Evolutionary conservation across 2,113 vertebrate genomes (phyloP), one percentile per base, ranked within the genome.

Genomic region (Pollachius pollachius): DNA sequence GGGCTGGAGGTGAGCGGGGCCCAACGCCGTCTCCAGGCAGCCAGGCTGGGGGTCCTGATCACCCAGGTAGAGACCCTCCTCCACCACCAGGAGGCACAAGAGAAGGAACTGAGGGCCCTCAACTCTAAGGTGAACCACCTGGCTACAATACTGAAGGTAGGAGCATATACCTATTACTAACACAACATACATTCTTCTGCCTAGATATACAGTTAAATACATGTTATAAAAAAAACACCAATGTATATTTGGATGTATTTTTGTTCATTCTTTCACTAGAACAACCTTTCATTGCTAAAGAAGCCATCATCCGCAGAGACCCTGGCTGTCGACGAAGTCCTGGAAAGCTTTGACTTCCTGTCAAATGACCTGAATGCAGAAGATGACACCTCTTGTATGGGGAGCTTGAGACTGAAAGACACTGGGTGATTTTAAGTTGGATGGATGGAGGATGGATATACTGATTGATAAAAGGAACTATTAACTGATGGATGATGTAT

Each of bases 281-380:
- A 91, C 74, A 67, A 79, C 79, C 13, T 86, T 58, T 76, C 82
- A 4, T 59, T 89, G 72, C 75, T 67, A 30, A 93, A 87, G 57
- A 87, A 59, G 56, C 84, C 87, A 0, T 85, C 91, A 1, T 96
- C 94, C 0, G 77, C 93, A 52, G 94, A 98, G 74, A 96, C 94
- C 59, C 91, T 98, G 58, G 94, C 93, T 74, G 93, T 96, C 25
- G 95, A 97, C 74, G 95, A 94, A 34, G 94, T 96, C 48, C 88
- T 98, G 79, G 94, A 94, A 76, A 98, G 95, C 74, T 98, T 98
- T 65, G 94, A 97, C 83, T 98, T 99, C 75, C 84, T 99, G 77
- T 95, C 94, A 0, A 61, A 92, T 0, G 94, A 97, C 84, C 91
- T 95, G 5, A 92, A 83, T 0, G 82, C 89, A 0, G 96, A 96